Conservation (phyloP, 2,888 invertebrate genomes). For the Osmoderma eremita region DNA sequence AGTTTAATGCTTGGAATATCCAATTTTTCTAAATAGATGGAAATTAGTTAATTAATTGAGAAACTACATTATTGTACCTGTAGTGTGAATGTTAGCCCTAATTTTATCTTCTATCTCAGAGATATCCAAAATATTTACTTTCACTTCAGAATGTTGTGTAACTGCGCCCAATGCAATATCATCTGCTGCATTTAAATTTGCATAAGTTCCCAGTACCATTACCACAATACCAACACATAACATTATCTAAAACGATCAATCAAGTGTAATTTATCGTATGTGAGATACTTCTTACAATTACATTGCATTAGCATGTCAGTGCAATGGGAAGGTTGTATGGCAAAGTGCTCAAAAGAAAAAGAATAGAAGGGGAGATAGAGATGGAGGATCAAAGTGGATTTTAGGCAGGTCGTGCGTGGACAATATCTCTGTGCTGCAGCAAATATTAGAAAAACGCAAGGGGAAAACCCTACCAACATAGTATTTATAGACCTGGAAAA, state of each 20-base stretch:
- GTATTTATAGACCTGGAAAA: no score
- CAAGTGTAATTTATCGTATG: no score
- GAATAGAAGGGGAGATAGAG: no score
- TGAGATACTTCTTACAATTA: no score
- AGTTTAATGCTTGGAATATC: constrained; percentile 12
- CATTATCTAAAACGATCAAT: constrained; percentile 70
- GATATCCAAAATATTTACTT: constrained; percentile 1
- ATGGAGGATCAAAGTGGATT: no score
- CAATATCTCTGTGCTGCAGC: no score
- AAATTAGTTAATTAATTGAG: background rate
- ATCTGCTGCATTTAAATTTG: constrained; percentile 82
- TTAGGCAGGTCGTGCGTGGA: no score
- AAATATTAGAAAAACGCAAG: no score
- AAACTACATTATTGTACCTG: constrained; percentile 18
- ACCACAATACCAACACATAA: constrained; percentile 85
- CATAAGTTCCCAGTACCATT: constrained; percentile 90
- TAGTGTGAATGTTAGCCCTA: constrained; percentile 25
- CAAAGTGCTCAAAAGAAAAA: no score
- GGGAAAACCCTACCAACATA: no score
- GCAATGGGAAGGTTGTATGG: no score
- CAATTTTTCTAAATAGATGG: constrained; percentile 25
- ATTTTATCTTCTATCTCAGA: constrained; percentile 16
- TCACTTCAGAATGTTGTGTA: constrained; percentile 23
- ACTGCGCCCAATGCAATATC: constrained; percentile 63
- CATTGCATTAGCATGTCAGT: no score